Percentiles rank a stretch among this genome's conserved stretches.
These are phyloP conservation scores for Eupithecia subfuscata DNA, from an alignment of 2,888 invertebrate species.

Conservation along the genomic window DNA sequence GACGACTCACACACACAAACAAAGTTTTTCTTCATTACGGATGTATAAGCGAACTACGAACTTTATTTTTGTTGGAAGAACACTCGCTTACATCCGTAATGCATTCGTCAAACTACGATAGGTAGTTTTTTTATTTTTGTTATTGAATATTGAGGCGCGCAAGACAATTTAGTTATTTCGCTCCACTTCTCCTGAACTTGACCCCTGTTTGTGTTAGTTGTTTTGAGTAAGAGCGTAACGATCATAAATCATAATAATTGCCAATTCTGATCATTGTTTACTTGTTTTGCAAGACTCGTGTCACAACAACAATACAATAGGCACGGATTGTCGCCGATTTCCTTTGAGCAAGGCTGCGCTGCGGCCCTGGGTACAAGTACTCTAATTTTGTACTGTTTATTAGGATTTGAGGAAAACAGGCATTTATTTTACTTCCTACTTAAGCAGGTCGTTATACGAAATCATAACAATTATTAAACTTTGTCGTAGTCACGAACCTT, in stretches of 20 bases:
- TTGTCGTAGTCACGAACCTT: background rate
- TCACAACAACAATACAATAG: conserved; percentile 54
- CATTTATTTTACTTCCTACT: conserved; percentile 5
- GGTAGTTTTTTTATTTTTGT: no score
- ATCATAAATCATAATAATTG: conserved; percentile 30
- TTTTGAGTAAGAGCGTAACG: conserved; percentile 15
- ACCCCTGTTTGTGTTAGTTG: conserved; percentile 1
- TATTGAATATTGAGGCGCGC: background rate
- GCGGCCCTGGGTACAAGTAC: conserved; percentile 51
- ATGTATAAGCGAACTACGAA: no score
- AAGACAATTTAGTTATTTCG: conserved; percentile 3
- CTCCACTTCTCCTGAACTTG: conserved; percentile 16
- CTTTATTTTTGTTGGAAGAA: no score
- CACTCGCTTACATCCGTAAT: no score
- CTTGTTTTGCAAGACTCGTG: conserved; percentile 61
- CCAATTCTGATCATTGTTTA: conserved; percentile 32
- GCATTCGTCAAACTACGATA: no score
- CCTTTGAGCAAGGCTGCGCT: conserved; percentile 65
- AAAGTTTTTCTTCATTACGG: background rate
- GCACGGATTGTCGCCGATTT: conserved; percentile 64
- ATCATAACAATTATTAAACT: background rate
- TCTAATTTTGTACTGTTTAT: conserved; percentile 40
- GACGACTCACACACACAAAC: background rate
- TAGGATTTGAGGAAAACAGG: conserved; percentile 41
- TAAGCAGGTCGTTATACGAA: background rate